phyloP scores from a whole-genome alignment of 2,113 vertebrate species.

The Nerophis ophidion region DNA sequence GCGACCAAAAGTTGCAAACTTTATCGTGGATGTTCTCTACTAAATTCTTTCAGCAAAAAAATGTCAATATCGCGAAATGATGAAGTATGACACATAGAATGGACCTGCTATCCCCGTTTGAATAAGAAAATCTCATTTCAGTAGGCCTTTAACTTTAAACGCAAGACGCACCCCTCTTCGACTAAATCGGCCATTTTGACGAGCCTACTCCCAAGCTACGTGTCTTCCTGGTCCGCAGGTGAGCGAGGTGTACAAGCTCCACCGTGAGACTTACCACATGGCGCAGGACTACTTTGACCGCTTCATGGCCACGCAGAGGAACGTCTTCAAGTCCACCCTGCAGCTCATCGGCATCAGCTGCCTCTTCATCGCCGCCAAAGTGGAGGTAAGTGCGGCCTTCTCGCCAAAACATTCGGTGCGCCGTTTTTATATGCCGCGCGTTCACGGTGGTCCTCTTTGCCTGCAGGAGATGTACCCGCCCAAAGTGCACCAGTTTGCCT shows the following conservation, averaged over 20 bases:
- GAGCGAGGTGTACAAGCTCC: slow-evolving; percentile 91
- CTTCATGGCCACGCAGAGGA: slow-evolving; percentile 90
- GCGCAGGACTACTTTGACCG: slow-evolving; percentile 96
- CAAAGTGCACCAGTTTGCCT: slow-evolving; percentile 93
- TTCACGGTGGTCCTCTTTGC: background rate
- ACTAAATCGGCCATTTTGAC: too few species aligned
- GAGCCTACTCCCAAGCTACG: too few species aligned
- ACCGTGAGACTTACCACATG: slow-evolving; percentile 92
- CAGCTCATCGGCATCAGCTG: slow-evolving; percentile 93
- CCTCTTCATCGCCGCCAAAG: slow-evolving; percentile 93
- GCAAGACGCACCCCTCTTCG: too few species aligned
- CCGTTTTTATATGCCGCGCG: background rate
- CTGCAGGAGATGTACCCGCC: slow-evolving; percentile 94
- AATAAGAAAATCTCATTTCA: too few species aligned
- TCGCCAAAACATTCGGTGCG: background rate
- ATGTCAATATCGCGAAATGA: too few species aligned
- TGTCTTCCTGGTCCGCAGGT: slow-evolving; percentile 69
- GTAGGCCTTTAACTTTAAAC: too few species aligned
- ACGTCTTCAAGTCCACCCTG: slow-evolving; percentile 84
- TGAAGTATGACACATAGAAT: too few species aligned
- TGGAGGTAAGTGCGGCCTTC: slow-evolving; percentile 74
- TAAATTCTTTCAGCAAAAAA: too few species aligned
- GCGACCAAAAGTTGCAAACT: too few species aligned
- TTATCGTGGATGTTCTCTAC: too few species aligned
- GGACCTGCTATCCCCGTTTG: too few species aligned